A percentile compares a stretch with the other conserved stretches of the same genome.
Conservation (phyloP, 2,113 vertebrate genomes). For the Phrynocephalus versicolor region DNA sequence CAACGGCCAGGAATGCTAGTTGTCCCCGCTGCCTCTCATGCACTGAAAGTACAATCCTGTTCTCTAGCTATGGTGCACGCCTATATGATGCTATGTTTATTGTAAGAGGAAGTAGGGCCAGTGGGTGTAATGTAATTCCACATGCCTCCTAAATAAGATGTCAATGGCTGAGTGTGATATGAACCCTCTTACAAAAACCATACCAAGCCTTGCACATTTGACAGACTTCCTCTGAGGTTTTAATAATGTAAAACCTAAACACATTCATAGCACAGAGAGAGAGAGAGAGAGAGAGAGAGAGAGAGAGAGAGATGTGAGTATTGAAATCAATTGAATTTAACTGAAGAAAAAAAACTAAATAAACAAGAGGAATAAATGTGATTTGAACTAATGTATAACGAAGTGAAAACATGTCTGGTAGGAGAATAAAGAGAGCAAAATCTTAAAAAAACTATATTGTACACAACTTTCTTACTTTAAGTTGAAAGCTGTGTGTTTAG, state of each 20-base stretch:
- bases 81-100: neutral
- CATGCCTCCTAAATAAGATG: no score
- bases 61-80: neutral
- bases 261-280: neutral
- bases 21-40: neutral
- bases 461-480: neutral
- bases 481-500: neutral
- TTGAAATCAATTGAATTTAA: neutral
- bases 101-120: neutral
- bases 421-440: neutral
- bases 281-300: neutral
- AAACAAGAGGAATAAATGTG: neutral
- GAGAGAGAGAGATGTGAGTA: neutral
- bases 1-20: neutral
- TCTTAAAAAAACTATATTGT: neutral
- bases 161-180: neutral
- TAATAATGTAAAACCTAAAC: neutral
- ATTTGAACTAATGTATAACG: neutral
- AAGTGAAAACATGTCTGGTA: neutral
- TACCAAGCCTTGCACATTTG: neutral
- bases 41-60: neutral
- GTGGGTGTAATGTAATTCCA: neutral
- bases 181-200: neutral
- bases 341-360: neutral
- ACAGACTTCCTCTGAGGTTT: neutral